These are phyloP conservation scores for Drosophila serrata DNA, from an alignment of 1,140 invertebrate species.

Conservation along the genomic window DNA sequence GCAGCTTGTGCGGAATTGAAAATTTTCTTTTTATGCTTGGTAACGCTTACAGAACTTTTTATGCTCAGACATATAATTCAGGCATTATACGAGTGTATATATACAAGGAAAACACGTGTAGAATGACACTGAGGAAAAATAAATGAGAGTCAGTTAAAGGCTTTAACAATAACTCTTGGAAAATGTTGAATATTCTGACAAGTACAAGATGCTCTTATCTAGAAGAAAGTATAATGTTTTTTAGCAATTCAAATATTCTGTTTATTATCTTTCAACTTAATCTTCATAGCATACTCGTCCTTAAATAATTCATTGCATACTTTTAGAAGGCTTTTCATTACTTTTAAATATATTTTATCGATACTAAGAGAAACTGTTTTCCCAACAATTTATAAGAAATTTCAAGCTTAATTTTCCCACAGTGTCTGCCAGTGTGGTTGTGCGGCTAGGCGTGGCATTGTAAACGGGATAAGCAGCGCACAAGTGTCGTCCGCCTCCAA, in stretches of 20 bases:
- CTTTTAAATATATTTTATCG: background rate
- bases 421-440: conserved; percentile 31
- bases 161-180: background rate
- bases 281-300: too few species aligned
- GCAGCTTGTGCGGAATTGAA: conserved; percentile 58
- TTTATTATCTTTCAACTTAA: too few species aligned
- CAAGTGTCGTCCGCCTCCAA: conserved; percentile 70
- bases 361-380: background rate
- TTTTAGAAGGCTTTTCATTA: too few species aligned
- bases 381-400: too few species aligned
- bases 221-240: too few species aligned
- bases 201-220: too few species aligned
- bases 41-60: conserved; percentile 66
- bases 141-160: background rate
- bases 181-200: too few species aligned
- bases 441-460: conserved; percentile 72
- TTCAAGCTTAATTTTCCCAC: background rate
- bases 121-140: conserved; percentile 5
- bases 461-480: conserved; percentile 80
- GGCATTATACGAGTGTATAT: conserved; percentile 49
- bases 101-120: conserved; percentile 8
- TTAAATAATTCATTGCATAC: too few species aligned
- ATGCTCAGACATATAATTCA: conserved; percentile 75
- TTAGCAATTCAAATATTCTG: too few species aligned
- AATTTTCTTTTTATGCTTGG: conserved; percentile 73